Conservation (phyloP, 1,140 invertebrate species). For the Elysia chlorotica region DNA sequence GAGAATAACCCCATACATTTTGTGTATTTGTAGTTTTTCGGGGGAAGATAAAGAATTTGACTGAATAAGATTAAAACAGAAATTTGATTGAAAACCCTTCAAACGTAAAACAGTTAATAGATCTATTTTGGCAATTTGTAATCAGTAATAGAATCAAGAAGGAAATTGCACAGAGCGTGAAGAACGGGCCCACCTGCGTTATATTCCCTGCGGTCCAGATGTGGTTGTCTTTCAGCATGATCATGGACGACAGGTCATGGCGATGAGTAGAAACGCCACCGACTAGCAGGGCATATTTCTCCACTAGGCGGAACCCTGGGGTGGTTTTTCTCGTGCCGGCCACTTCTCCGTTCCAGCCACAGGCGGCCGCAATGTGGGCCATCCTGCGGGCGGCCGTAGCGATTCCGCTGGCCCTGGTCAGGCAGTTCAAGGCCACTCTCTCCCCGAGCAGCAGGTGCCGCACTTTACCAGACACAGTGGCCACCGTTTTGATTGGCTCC, state of each 20-base stretch:
- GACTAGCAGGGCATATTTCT: constrained; percentile 64
- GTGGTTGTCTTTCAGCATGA: constrained; percentile 67
- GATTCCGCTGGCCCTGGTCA: constrained; percentile 62
- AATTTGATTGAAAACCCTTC: too few relatives aligned
- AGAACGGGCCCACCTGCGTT: constrained; percentile 57
- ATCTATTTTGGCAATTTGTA: too few relatives aligned
- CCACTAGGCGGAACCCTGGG: constrained; percentile 64
- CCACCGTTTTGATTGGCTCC: constrained; percentile 46
- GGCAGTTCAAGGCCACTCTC: constrained; percentile 61
- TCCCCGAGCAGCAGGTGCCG: constrained; percentile 62
- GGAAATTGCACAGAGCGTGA: too few relatives aligned
- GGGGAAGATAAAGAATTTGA: too few relatives aligned
- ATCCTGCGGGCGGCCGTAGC: constrained; percentile 57
- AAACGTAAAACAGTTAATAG: too few relatives aligned
- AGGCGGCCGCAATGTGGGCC: constrained; percentile 29
- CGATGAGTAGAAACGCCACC: constrained; percentile 63
- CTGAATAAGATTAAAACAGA: too few relatives aligned
- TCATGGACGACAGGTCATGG: constrained; percentile 64
- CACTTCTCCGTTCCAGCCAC: constrained; percentile 58
- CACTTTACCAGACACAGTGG: constrained; percentile 57
- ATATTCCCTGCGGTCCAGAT: constrained; percentile 62
- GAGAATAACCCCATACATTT: too few relatives aligned
- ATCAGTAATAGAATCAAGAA: too few relatives aligned
- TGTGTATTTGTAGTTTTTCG: too few relatives aligned
- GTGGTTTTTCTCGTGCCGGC: constrained; percentile 65